phyloP scores from a whole-genome alignment of 2,113 vertebrate genomes.

The Cyanistes caeruleus region DNA sequence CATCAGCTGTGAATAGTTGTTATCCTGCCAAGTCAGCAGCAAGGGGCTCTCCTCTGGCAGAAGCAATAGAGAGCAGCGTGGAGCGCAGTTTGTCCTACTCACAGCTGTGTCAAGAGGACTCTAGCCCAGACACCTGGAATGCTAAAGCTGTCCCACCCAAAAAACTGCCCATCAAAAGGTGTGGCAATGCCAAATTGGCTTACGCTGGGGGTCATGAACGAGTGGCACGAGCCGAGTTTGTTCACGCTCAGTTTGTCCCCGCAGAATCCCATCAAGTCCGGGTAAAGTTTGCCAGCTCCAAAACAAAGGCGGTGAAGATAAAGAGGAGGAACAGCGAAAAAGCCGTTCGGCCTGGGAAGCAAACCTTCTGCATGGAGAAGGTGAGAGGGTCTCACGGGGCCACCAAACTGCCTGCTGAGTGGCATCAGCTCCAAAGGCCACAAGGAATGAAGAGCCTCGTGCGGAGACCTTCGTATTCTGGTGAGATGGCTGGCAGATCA shows the following conservation, averaged over 20 bases:
- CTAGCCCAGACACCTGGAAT: background rate
- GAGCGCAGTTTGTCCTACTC: background rate
- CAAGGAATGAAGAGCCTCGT: background rate
- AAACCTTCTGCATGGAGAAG: slow-evolving; percentile 62
- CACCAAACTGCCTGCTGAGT: slow-evolving; percentile 42
- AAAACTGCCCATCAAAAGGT: slow-evolving; percentile 51
- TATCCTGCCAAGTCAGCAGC: background rate
- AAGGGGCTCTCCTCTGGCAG: slow-evolving; percentile 15
- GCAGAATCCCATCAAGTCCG: slow-evolving; percentile 77
- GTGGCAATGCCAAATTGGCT: background rate
- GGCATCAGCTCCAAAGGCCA: slow-evolving; percentile 44
- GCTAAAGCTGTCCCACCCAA: background rate
- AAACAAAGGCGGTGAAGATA: slow-evolving; percentile 80
- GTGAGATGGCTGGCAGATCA: slow-evolving; percentile 73
- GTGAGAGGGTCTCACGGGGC: slow-evolving; percentile 14
- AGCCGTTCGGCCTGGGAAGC: slow-evolving; percentile 55
- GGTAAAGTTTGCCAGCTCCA: slow-evolving; percentile 78
- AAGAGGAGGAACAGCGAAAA: slow-evolving; percentile 79
- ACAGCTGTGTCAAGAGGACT: background rate
- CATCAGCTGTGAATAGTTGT: background rate
- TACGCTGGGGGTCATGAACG: slow-evolving; percentile 28
- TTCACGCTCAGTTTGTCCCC: slow-evolving; percentile 79
- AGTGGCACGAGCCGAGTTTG: slow-evolving; percentile 69
- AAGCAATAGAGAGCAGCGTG: background rate
- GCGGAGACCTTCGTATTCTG: slow-evolving; percentile 33